These are phyloP conservation scores for Meiosimyza platycephala DNA, from an alignment of 2,888 invertebrate genomes.

Conservation along the genomic window DNA sequence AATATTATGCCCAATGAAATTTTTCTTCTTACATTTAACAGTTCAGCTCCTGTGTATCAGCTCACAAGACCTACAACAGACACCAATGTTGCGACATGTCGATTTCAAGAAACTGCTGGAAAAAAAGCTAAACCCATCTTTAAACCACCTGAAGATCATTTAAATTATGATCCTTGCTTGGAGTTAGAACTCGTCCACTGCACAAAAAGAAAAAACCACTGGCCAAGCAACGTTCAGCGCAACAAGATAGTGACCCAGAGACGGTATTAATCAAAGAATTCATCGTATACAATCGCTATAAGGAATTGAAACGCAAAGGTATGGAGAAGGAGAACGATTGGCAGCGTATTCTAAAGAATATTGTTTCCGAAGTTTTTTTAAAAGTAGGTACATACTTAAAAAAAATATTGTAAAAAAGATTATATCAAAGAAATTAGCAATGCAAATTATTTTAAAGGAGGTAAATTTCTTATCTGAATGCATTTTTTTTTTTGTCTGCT, in stretches of 20 bases:
- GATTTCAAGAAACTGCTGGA: slow-evolving; percentile 75
- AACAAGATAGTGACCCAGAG: slow-evolving; percentile 63
- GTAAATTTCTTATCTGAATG: not conserved
- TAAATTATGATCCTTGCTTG: slow-evolving; percentile 90
- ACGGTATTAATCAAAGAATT: slow-evolving; percentile 72
- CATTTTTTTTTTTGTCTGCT: not conserved
- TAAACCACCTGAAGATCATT: slow-evolving; percentile 81
- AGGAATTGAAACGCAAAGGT: slow-evolving; percentile 73
- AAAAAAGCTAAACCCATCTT: slow-evolving; percentile 76
- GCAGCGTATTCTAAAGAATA: slow-evolving; percentile 68
- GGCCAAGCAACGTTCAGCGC: slow-evolving; percentile 74
- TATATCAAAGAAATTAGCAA: not conserved
- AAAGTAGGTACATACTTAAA: not conserved
- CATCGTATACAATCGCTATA: slow-evolving; percentile 78
- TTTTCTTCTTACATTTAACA: no score
- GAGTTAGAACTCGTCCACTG: slow-evolving; percentile 84
- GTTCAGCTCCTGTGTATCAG: slow-evolving; percentile 72
- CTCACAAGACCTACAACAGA: slow-evolving; percentile 73
- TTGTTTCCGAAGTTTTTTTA: not conserved
- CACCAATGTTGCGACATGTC: slow-evolving; percentile 72
- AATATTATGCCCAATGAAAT: no score
- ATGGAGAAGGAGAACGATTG: slow-evolving; percentile 75
- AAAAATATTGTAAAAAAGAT: not conserved
- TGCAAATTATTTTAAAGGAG: not conserved
- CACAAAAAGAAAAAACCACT: slow-evolving; percentile 89